Evolutionary conservation across 2,113 vertebrate species (phyloP).

Genomic region (Coptodon rendalli): DNA sequence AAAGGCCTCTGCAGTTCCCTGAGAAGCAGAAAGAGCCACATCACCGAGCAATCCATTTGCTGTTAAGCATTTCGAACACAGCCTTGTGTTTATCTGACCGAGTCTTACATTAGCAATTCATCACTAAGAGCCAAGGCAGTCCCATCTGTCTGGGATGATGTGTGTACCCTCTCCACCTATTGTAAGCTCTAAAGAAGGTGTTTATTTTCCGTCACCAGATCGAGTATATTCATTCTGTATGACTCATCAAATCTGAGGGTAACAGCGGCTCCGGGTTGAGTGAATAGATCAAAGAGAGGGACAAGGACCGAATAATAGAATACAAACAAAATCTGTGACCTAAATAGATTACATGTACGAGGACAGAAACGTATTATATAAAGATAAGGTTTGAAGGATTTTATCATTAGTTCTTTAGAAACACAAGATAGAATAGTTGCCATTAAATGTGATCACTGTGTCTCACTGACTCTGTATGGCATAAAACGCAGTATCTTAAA

Average conservation of each 20-base stretch:
- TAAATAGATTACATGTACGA: background rate
- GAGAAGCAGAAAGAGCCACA: background rate
- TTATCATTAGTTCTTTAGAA: background rate
- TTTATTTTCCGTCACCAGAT: constrained; percentile 1
- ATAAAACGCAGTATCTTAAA: background rate
- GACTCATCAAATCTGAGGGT: constrained; percentile 9
- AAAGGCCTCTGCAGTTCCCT: background rate
- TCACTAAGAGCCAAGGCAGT: background rate
- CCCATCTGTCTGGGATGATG: background rate
- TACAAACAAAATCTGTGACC: background rate
- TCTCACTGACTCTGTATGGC: background rate
- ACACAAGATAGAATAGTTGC: background rate
- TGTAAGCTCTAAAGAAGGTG: background rate
- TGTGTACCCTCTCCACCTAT: background rate
- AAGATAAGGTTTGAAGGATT: background rate
- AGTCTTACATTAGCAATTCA: constrained; percentile 4
- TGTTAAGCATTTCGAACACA: background rate
- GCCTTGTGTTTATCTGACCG: constrained; percentile 27
- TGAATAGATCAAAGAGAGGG: background rate
- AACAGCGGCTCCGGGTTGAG: background rate
- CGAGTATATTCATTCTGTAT: background rate
- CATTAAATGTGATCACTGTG: background rate
- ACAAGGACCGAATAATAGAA: background rate
- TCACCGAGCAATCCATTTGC: background rate
- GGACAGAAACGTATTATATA: background rate